A percentile compares a stretch with the other conserved stretches of the same genome.
phyloP scores from a whole-genome alignment of 1,140 invertebrate genomes.

The Tribolium madens region DNA sequence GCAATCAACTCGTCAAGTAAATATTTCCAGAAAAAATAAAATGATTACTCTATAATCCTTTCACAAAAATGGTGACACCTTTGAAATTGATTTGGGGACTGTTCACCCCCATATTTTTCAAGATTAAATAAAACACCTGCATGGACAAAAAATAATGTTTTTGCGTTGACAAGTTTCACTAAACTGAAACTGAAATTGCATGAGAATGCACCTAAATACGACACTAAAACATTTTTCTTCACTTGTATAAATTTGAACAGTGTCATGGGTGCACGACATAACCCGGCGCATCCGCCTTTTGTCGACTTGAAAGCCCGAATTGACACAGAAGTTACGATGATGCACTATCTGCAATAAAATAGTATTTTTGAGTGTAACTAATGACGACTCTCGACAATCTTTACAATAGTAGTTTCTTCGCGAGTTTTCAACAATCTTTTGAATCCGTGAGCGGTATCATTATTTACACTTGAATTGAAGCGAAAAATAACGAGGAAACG shows the following conservation, averaged over 20 bases:
- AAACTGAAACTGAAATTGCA: conserved; percentile 12
- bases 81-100: conserved; percentile 39
- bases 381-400: background rate
- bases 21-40: background rate
- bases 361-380: background rate
- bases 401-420: background rate
- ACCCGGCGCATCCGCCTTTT: conserved; percentile 37
- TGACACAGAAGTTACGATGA: background rate
- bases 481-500: background rate
- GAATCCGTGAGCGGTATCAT: background rate
- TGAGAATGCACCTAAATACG: conserved; percentile 30
- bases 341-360: conserved; percentile 8
- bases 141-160: conserved; percentile 37
- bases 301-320: background rate
- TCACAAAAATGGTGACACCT: conserved; percentile 45
- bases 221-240: background rate
- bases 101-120: conserved; percentile 50
- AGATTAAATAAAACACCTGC: conserved; percentile 56
- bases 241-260: conserved; percentile 2
- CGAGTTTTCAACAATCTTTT: background rate
- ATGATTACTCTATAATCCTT: background rate
- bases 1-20: background rate
- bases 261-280: conserved; percentile 28
- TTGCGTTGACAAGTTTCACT: conserved; percentile 6
- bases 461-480: background rate